Base-by-base conservation (phyloP, 2,888 invertebrate species). In the Chouioia cunea region DNA sequence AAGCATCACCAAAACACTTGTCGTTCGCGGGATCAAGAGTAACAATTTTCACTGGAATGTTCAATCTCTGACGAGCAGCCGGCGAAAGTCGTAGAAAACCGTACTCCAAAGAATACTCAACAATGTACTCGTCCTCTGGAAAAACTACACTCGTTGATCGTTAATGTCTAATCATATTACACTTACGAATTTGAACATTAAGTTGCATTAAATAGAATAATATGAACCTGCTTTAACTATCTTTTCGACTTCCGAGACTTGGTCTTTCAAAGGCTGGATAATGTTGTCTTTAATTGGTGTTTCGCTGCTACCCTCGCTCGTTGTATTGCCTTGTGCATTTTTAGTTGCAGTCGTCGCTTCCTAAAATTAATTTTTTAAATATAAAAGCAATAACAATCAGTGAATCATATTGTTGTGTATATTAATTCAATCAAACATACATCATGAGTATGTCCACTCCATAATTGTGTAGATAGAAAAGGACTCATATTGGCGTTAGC, bases 61-160 rank as follows among this genome's bases (percentile, higher is more conserved):
- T 95, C 36, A 98, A 89, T 50, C 93, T 90, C 69, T 94, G 91
- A 8, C 99, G 89, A 0, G 97, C 95, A 62, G 91, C 91, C 0
- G 96, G 93, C 2, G 96, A 95, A 4, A 99, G 87, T 0, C 99
- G 91, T 43, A 99, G 88, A 84, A 98, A 96, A 0, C 99, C 99
- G 85, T 99, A 98, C 85, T 99, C 97, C 76, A 99, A 87, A 0
- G 99, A 96, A 88, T 99, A 99, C 86, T 99, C 99, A 2, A 99
- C 94, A 58, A 99, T 97, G 84, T 98, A 98, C 82, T 96, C 95
- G 80, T 97, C 97, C 79, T 96, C 95, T 84, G 90, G 87, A 89
- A 90, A 90, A 62, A 89, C 87, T 90, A 78, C 71, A 80, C 57
- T 73, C 47, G 66, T 73, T 73, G 22, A 73, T 73, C 20, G 56